Evolutionary conservation across 2,113 vertebrate species (phyloP).

Genomic region (Osmerus mordax): DNA sequence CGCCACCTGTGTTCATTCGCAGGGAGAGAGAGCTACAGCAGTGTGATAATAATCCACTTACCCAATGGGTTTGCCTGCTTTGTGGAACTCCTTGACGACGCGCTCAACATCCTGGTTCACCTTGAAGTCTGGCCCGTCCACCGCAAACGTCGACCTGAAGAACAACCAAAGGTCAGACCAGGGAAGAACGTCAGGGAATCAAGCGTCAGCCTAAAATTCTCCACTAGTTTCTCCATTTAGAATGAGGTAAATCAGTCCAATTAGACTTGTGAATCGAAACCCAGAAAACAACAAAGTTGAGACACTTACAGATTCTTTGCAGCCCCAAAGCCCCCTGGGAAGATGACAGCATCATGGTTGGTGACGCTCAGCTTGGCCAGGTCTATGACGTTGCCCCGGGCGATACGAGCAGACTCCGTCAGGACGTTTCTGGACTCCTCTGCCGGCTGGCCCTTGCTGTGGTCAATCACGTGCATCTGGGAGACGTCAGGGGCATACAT

Average conservation of each 20-base stretch:
- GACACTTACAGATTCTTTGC: slow-evolving; percentile 61
- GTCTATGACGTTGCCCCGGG: slow-evolving; percentile 53
- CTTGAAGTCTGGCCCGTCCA: slow-evolving; percentile 80
- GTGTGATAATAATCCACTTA: slow-evolving; percentile 25
- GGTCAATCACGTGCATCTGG: slow-evolving; percentile 87
- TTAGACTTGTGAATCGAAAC: too few species aligned
- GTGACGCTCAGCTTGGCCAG: slow-evolving; percentile 43
- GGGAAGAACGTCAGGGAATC: background rate
- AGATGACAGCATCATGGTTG: slow-evolving; percentile 59
- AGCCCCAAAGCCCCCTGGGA: slow-evolving; percentile 61
- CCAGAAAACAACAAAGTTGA: background rate
- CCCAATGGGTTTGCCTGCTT: slow-evolving; percentile 85
- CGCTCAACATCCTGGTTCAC: slow-evolving; percentile 80
- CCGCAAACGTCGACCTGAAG: slow-evolving; percentile 81
- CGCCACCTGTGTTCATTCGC: background rate
- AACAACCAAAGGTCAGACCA: background rate
- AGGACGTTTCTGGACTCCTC: slow-evolving; percentile 67
- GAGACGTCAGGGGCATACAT: slow-evolving; percentile 81
- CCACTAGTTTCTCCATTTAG: too few species aligned
- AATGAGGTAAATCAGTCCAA: too few species aligned
- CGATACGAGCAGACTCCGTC: slow-evolving; percentile 59
- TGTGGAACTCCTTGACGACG: slow-evolving; percentile 81
- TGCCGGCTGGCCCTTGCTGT: slow-evolving; percentile 78
- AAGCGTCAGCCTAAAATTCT: background rate
- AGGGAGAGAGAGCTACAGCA: background rate